phyloP scores from a whole-genome alignment of 2,797 vertebrate genomes.

The Coregonus ussuriensis region DNA sequence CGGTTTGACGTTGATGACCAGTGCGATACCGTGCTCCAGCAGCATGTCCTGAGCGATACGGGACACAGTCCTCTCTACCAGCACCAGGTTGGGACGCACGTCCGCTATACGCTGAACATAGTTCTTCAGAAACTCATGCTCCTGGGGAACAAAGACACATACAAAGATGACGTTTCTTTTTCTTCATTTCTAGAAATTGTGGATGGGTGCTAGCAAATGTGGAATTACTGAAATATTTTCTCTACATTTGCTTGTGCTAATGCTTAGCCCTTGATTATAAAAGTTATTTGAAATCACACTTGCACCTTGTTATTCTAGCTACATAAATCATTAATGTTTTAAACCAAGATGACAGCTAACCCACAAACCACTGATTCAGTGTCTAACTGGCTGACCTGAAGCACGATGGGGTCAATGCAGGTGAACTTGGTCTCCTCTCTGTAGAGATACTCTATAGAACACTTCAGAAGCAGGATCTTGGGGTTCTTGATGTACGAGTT shows the following conservation, averaged over 20 bases:
- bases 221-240: background rate
- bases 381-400: slow-evolving; percentile 82
- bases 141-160: slow-evolving; percentile 68
- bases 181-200: background rate
- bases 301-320: too few relatives aligned
- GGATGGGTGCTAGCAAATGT: background rate
- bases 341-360: background rate
- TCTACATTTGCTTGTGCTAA: too few relatives aligned
- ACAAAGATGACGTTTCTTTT: background rate
- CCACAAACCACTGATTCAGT: background rate
- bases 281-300: too few relatives aligned
- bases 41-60: slow-evolving; percentile 98
- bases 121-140: slow-evolving; percentile 97
- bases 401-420: slow-evolving; percentile 96
- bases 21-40: slow-evolving; percentile 93
- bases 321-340: too few relatives aligned
- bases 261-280: background rate
- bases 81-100: slow-evolving; percentile 91
- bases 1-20: slow-evolving; percentile 97
- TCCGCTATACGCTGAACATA: slow-evolving; percentile 96
- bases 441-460: slow-evolving; percentile 98
- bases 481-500: slow-evolving; percentile 96
- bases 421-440: slow-evolving; percentile 98
- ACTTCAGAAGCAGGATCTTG: slow-evolving; percentile 95
- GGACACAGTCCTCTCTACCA: slow-evolving; percentile 98